phyloP scores from a whole-genome alignment of 2,888 invertebrate species.

The Noctua janthina region DNA sequence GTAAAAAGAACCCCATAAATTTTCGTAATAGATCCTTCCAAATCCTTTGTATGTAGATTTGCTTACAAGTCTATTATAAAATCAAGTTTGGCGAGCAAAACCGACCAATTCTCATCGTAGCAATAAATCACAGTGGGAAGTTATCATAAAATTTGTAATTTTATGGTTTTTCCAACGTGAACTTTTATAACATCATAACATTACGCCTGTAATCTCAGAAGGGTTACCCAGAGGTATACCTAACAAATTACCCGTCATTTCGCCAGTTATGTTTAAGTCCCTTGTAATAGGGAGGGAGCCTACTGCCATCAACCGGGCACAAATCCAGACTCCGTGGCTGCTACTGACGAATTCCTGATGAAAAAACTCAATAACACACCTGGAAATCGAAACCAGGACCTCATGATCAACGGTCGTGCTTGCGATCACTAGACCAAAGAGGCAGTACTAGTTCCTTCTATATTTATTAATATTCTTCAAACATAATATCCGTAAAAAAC shows the following conservation, averaged over 20 bases:
- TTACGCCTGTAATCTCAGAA: not conserved
- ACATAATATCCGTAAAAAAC: not conserved
- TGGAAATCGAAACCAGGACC: not conserved
- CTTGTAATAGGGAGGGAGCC: not conserved
- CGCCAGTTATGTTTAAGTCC: not conserved
- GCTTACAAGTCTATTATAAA: constrained; percentile 3
- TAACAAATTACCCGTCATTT: not conserved
- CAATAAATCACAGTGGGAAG: constrained; percentile 17
- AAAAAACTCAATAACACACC: not conserved
- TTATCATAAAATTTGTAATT: constrained; percentile 1
- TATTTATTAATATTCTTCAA: constrained; percentile 1
- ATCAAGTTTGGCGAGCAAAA: constrained; percentile 10
- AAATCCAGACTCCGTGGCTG: not conserved
- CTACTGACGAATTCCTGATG: not conserved
- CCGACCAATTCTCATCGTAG: not conserved
- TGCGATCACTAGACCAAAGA: not conserved
- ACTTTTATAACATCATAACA: not conserved
- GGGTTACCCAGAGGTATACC: not conserved
- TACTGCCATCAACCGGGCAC: not conserved
- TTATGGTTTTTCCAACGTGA: not conserved
- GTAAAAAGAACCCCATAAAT: not conserved
- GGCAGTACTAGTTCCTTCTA: not conserved
- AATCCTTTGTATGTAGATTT: constrained; percentile 14
- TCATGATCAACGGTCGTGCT: not conserved
- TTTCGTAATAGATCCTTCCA: not conserved